Conservation (phyloP, 2,888 invertebrate genomes). For the Lasioglossum zephyrum region DNA sequence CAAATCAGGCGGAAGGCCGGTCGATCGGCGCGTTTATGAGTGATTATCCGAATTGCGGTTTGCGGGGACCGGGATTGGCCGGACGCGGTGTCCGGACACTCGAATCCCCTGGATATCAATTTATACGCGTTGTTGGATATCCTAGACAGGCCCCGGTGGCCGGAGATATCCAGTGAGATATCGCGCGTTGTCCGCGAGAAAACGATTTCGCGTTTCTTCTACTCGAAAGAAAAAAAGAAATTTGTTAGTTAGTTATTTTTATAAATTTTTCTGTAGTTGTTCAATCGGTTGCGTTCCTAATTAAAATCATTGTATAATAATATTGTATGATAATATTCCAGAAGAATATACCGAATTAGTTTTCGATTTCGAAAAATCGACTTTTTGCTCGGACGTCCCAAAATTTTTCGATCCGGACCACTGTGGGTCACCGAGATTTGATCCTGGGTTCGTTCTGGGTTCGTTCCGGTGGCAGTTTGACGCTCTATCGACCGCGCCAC, state of each 20-base stretch:
- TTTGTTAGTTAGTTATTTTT: too few species aligned
- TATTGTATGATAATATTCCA: too few species aligned
- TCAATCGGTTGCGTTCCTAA: too few species aligned
- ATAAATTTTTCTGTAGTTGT: too few species aligned
- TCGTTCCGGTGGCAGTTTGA: background rate
- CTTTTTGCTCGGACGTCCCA: too few species aligned
- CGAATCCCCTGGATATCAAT: constrained; percentile 50
- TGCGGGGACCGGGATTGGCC: constrained; percentile 36
- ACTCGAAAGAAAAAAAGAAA: background rate
- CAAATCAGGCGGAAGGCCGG: constrained; percentile 18
- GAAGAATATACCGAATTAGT: too few species aligned
- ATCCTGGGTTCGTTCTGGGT: background rate
- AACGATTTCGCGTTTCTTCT: background rate
- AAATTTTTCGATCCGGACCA: too few species aligned
- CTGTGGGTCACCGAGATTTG: background rate
- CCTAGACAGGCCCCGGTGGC: constrained; percentile 36
- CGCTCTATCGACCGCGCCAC: background rate
- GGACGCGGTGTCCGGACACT: constrained; percentile 24
- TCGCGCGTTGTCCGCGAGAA: background rate
- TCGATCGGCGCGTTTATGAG: constrained; percentile 37
- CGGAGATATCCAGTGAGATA: constrained; percentile 14
- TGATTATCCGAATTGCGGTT: constrained; percentile 56
- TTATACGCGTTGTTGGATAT: constrained; percentile 47
- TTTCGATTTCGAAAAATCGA: too few species aligned
- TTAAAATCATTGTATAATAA: too few species aligned